Conservation (phyloP, 2,888 invertebrate species). For the Choreutis nemorana region DNA sequence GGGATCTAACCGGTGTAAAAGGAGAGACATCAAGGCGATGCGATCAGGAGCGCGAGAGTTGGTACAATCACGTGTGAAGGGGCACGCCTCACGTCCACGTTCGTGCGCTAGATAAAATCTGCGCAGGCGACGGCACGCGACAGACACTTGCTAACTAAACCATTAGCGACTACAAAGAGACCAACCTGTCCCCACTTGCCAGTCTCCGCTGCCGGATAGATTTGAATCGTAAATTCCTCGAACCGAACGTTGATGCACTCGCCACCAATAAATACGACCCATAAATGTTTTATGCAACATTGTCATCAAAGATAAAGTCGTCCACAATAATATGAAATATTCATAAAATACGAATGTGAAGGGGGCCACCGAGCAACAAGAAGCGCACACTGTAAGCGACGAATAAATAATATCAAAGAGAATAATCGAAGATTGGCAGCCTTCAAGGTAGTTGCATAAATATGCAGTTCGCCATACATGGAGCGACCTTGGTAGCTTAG, state of each 20-base stretch:
- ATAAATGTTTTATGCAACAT: conserved; percentile 43
- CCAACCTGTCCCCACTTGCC: conserved; percentile 10
- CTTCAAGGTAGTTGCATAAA: conserved; percentile 13
- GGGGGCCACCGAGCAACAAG: conserved; percentile 26
- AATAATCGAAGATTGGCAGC: conserved; percentile 25
- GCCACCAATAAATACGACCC: conserved; percentile 21
- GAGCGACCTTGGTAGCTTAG: conserved; percentile 19
- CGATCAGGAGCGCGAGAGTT: conserved; percentile 31
- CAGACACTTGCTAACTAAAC: conserved; percentile 21
- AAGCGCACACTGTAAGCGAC: conserved; percentile 19
- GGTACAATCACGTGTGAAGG: conserved; percentile 62
- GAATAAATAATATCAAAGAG: conserved; percentile 27
- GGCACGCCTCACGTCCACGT: conserved; percentile 51
- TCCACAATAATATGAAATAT: conserved; percentile 60
- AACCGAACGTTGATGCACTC: conserved; percentile 20
- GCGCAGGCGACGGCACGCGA: conserved; percentile 50
- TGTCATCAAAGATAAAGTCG: conserved; percentile 44
- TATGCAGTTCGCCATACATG: conserved; percentile 16
- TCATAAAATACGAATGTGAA: conserved; percentile 43
- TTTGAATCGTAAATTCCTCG: conserved; percentile 15
- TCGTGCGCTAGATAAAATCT: conserved; percentile 55
- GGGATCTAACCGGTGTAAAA: conserved; percentile 25
- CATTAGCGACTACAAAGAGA: conserved; percentile 21
- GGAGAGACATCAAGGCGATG: conserved; percentile 47
- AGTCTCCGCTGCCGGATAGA: conserved; percentile 10